phyloP scores from a whole-genome alignment of 2,797 vertebrate species.

The Philypnodon macrostomus region DNA sequence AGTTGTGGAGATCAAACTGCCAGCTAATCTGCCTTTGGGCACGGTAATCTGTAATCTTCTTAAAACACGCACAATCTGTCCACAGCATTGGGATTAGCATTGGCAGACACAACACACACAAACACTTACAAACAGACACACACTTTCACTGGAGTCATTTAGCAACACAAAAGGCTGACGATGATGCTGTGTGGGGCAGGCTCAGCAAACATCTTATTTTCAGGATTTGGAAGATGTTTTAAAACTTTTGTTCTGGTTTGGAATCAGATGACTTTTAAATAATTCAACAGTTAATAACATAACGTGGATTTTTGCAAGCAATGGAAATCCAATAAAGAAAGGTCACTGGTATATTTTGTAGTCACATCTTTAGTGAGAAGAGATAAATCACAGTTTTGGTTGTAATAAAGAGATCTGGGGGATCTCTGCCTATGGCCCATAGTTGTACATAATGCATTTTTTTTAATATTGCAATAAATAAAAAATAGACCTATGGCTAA shows the following conservation, averaged over 20 bases:
- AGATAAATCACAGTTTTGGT: too few relatives aligned
- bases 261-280: background rate
- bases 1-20: constrained; percentile 47
- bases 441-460: too few relatives aligned
- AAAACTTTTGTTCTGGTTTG: background rate
- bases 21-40: constrained; percentile 62
- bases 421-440: too few relatives aligned
- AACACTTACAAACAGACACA: too few relatives aligned
- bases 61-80: constrained; percentile 70
- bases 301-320: too few relatives aligned
- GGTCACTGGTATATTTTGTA: too few relatives aligned
- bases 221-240: background rate
- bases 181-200: constrained; percentile 11
- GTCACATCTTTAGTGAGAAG: too few relatives aligned
- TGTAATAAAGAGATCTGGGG: too few relatives aligned
- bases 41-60: constrained; percentile 68
- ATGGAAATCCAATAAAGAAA: too few relatives aligned
- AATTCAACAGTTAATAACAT: too few relatives aligned
- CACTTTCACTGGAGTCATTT: constrained; percentile 7
- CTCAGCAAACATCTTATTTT: constrained; percentile 9
- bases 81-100: constrained; percentile 50
- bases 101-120: constrained; percentile 39
- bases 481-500: too few relatives aligned
- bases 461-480: too few relatives aligned
- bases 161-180: constrained; percentile 20